Percentiles rank a stretch among this genome's conserved stretches.
Conservation (phyloP, 2,888 invertebrate species). For the Flexamia atlantica region DNA sequence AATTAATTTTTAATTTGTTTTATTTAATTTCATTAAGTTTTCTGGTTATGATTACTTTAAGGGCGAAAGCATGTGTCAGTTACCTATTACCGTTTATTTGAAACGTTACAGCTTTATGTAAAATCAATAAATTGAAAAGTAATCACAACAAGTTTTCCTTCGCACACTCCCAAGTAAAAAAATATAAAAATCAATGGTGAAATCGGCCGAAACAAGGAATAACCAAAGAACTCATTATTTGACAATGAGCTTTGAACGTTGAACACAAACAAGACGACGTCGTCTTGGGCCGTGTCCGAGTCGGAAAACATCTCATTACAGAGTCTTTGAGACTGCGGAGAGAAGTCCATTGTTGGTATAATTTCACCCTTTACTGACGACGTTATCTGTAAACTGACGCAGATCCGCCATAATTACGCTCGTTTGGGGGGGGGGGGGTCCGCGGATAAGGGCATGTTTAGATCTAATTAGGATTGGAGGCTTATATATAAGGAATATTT, state of each 20-base stretch:
- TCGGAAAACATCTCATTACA: conserved; percentile 2
- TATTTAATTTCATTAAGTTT: no score
- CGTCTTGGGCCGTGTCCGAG: conserved; percentile 6
- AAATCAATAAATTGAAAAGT: no score
- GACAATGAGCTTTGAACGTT: conserved; percentile 31
- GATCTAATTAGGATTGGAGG: no score
- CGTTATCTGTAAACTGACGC: not conserved
- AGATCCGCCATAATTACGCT: not conserved
- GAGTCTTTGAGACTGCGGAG: not conserved
- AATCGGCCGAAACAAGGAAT: not conserved
- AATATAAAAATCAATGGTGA: not conserved
- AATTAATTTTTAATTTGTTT: no score
- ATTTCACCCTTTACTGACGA: conserved; percentile 22
- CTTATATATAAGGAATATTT: no score
- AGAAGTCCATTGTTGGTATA: not conserved
- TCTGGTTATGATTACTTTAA: no score
- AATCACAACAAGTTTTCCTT: no score
- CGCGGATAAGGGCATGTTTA: not conserved
- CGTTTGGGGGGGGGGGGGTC: not conserved
- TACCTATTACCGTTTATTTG: no score
- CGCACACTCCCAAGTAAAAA: no score
- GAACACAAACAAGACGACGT: not conserved
- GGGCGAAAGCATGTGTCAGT: no score
- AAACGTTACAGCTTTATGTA: no score
- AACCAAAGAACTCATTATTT: conserved; percentile 28